Conservation (phyloP, 1,140 invertebrate species). For the Drosophila equinoxialis region DNA sequence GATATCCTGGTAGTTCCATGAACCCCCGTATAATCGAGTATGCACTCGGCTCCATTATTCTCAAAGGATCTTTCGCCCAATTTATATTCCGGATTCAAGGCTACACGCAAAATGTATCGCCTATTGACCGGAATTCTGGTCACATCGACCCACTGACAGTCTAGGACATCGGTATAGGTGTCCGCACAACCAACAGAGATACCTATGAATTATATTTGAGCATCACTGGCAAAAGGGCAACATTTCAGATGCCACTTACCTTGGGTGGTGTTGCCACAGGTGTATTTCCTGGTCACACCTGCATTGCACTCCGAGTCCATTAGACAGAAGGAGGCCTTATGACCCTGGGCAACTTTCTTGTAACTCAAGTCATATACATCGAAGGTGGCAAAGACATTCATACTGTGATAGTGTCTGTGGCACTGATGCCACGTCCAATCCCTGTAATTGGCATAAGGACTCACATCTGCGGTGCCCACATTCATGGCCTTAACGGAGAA, state of each 20-base stretch:
- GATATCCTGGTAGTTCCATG: slow-evolving; percentile 88
- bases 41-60: slow-evolving; percentile 95
- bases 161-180: slow-evolving; percentile 95
- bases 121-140: slow-evolving; percentile 92
- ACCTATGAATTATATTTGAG: slow-evolving; percentile 83
- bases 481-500: slow-evolving; percentile 91
- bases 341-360: slow-evolving; percentile 93
- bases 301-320: slow-evolving; percentile 95
- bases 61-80: slow-evolving; percentile 94
- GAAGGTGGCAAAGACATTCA: slow-evolving; percentile 98
- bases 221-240: not conserved
- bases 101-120: slow-evolving; percentile 92
- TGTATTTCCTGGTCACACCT: slow-evolving; percentile 89
- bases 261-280: slow-evolving; percentile 96
- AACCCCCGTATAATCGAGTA: slow-evolving; percentile 87
- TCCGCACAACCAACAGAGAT: slow-evolving; percentile 97
- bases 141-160: slow-evolving; percentile 99
- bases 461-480: slow-evolving; percentile 94
- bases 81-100: slow-evolving; percentile 89
- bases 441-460: slow-evolving; percentile 93
- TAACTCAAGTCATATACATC: slow-evolving; percentile 91
- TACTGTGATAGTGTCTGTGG: slow-evolving; percentile 98
- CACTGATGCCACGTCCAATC: slow-evolving; percentile 99
- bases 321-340: slow-evolving; percentile 98
- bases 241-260: slow-evolving; percentile 74